Base-by-base conservation (phyloP, 1,140 invertebrate genomes). In the Drosophila repleta region DNA sequence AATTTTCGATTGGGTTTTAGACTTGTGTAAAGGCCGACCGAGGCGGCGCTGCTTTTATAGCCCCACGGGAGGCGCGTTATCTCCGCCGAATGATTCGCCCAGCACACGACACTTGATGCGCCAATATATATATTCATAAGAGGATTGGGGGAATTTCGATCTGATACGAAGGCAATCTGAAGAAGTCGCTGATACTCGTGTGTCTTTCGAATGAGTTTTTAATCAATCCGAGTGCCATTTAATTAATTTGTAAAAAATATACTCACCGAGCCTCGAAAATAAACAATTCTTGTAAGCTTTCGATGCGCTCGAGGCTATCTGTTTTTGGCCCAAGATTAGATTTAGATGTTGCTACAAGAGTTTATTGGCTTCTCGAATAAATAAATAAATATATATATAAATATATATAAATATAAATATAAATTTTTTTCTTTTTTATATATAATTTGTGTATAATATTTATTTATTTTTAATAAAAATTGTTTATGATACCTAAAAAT, bases 241-340 rank as follows among this genome's bases (percentile, higher is more conserved):
- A 81, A 84, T 84, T 84, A 84, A 84, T 77, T 84, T 85, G 76
- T 76, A 46, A 46, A 29, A 55, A 61, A 58, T 48, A 58, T 48
- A 52, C 13, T 53, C 39, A 17, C 48, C 26, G 21, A 29, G 52
- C 10, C 2, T 17, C 32, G 5, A 51, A 24, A n/a, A 48, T 4
- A 35, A 55, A 55, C 20, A 37, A 55, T 52, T 32, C 15, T 13
- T 32, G n/a, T 29, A 29, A 17, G 24, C 8, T 1, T 29, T 4
- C 17, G 15, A 18, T n/a, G n/a, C n/a, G 48, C 20, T 20, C 45
- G 4, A n/a, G n/a, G 20, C 8, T 29, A 29, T 29, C 29, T 29
- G 29, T 29, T 29, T 29, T 29, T 7, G 8, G 29, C 29, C 8
- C 29, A n/a, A n/a, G 29, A 29, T 29, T 29, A 29, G 29, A 29